Percentiles rank a stretch among this genome's conserved stretches.
Conservation (phyloP, 2,113 vertebrate species). For the Anolis carolinensis region DNA sequence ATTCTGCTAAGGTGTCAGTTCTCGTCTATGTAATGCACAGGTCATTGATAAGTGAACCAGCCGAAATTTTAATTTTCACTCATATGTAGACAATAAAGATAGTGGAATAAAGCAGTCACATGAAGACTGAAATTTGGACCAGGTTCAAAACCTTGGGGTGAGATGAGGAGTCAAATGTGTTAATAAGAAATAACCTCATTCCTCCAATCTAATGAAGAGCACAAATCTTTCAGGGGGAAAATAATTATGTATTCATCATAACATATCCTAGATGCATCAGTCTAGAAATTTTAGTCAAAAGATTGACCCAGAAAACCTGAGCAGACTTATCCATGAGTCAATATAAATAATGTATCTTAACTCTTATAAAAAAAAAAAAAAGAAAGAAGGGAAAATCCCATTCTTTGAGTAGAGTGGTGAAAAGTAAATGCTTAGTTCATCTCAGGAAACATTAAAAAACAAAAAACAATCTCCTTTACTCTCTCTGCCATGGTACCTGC, state of each 20-base stretch:
- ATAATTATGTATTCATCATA: background rate
- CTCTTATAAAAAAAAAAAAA: too few species aligned
- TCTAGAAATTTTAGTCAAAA: too few species aligned
- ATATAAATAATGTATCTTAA: too few species aligned
- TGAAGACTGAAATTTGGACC: background rate
- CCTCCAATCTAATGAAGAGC: background rate
- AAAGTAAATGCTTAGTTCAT: too few species aligned
- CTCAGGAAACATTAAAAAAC: too few species aligned
- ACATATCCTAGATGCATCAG: too few species aligned
- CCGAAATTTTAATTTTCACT: conserved; percentile 29
- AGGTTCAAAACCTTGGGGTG: background rate
- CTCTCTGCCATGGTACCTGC: too few species aligned
- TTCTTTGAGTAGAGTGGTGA: too few species aligned
- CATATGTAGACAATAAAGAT: background rate
- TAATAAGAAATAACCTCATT: background rate
- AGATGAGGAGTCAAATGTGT: background rate
- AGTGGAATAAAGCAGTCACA: background rate
- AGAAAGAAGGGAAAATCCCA: too few species aligned
- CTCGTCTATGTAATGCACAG: background rate
- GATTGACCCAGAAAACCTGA: too few species aligned
- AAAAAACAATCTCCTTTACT: too few species aligned
- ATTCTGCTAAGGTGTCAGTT: background rate
- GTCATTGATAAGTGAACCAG: background rate
- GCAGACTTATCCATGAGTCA: too few species aligned
- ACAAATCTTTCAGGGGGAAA: background rate